Evolutionary conservation across 1,140 invertebrate genomes (phyloP).

Genomic region (Temnothorax curvispinosus): DNA sequence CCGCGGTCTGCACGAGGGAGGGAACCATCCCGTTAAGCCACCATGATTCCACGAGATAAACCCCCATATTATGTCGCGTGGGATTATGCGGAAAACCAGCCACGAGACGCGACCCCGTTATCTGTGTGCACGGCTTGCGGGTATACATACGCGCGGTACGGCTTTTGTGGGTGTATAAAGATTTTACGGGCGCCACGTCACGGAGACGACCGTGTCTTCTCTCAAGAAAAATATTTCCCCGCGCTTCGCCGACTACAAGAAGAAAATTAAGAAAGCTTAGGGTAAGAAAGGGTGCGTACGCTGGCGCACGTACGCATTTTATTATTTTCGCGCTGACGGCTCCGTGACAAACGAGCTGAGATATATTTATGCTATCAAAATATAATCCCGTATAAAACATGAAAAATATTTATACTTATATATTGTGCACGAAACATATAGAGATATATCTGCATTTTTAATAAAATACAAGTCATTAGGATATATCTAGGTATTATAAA

Average conservation of each 20-base stretch:
- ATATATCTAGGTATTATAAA: neutral
- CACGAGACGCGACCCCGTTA: conserved; percentile 28
- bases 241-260: conserved; percentile 26
- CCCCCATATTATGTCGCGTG: conserved; percentile 77
- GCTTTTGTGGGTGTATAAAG: conserved; percentile 35
- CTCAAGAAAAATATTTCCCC: conserved; percentile 50
- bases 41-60: conserved; percentile 78
- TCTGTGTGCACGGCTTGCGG: conserved; percentile 21
- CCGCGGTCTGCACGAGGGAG: conserved; percentile 60
- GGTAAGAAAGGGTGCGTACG: conserved; percentile 49
- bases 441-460: neutral
- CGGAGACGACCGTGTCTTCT: conserved; percentile 38
- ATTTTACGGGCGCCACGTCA: conserved; percentile 59
- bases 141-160: neutral
- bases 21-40: conserved; percentile 72
- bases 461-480: neutral
- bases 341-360: conserved; percentile 48
- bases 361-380: conserved; percentile 25
- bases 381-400: neutral
- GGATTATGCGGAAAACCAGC: conserved; percentile 74
- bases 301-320: conserved; percentile 44
- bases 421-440: too few species aligned
- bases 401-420: conserved; percentile 1
- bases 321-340: conserved; percentile 54
- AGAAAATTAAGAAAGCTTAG: conserved; percentile 53